A percentile compares a stretch with the other conserved stretches of the same genome.
Conservation (phyloP, 2,888 invertebrate species). For the Caenorhabditis sp. region DNA sequence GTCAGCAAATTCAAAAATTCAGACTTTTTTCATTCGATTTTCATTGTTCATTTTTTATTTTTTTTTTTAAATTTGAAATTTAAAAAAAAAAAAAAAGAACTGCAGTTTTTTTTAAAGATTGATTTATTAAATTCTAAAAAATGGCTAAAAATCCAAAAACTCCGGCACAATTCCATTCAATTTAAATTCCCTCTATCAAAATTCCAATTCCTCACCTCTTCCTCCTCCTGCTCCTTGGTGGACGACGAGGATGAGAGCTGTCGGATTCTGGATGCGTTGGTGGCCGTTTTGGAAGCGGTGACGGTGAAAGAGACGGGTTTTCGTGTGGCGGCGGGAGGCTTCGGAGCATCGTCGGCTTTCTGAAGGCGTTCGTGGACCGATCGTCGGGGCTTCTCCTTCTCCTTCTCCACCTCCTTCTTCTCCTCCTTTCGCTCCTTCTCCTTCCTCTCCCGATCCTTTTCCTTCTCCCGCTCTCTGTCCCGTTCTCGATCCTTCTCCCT, state of each 20-base stretch:
- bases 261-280: conserved; percentile 4
- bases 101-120: too few relatives aligned
- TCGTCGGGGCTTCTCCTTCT: conserved; percentile 22
- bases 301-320: conserved; percentile 55
- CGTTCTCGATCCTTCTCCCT: conserved; percentile 4
- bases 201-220: conserved; percentile 13
- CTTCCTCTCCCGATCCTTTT: conserved; percentile 23
- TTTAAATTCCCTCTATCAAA: not conserved
- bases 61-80: too few relatives aligned
- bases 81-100: too few relatives aligned
- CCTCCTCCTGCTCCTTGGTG: conserved; percentile 33
- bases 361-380: conserved; percentile 48
- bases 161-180: too few relatives aligned
- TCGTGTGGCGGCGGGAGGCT: not conserved
- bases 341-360: conserved; percentile 17
- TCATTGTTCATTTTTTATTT: too few relatives aligned
- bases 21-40: too few relatives aligned
- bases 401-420: conserved; percentile 12
- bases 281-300: conserved; percentile 12
- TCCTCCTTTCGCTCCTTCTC: conserved; percentile 13
- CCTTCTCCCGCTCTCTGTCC: conserved; percentile 12
- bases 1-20: too few relatives aligned
- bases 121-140: too few relatives aligned
- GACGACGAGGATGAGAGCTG: conserved; percentile 38
- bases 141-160: too few relatives aligned